A percentile compares a stretch with the other conserved stretches of the same genome.
Evolutionary conservation across 2,797 vertebrate genomes (phyloP).

Genomic region (Botia almorhae): DNA sequence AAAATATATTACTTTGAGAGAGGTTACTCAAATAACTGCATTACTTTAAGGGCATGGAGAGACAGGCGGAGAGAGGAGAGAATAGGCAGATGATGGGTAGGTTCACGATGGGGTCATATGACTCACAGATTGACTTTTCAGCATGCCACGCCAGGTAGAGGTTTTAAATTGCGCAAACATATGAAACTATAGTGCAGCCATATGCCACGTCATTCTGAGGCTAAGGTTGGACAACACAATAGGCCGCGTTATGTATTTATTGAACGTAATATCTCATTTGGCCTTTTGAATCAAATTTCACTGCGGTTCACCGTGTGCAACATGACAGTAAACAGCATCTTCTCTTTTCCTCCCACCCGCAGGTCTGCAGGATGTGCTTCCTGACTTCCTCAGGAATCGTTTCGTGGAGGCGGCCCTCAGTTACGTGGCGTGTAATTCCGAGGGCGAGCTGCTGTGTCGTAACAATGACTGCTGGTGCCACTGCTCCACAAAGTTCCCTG

Average conservation of each 20-base stretch:
- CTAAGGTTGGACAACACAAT: not conserved
- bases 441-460: conserved; percentile 90
- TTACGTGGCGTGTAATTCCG: conserved; percentile 94
- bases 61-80: not conserved
- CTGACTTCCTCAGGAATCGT: conserved; percentile 87
- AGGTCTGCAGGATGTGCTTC: conserved; percentile 95
- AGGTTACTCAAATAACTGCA: not conserved
- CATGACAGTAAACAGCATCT: conserved; percentile 23
- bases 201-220: not conserved
- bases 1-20: conserved; percentile 17
- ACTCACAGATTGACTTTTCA: conserved; percentile 5
- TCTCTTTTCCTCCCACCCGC: not conserved
- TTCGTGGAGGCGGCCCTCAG: conserved; percentile 95
- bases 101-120: conserved; percentile 23
- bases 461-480: conserved; percentile 93
- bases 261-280: not conserved
- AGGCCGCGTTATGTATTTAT: not conserved
- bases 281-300: conserved; percentile 15
- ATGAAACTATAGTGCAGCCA: not conserved
- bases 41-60: conserved; percentile 14
- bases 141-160: not conserved
- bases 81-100: conserved; percentile 4
- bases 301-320: not conserved
- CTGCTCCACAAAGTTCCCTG: conserved; percentile 86
- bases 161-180: conserved; percentile 14